phyloP scores from a whole-genome alignment of 1,140 invertebrate species.

The Brachionus rubens region DNA sequence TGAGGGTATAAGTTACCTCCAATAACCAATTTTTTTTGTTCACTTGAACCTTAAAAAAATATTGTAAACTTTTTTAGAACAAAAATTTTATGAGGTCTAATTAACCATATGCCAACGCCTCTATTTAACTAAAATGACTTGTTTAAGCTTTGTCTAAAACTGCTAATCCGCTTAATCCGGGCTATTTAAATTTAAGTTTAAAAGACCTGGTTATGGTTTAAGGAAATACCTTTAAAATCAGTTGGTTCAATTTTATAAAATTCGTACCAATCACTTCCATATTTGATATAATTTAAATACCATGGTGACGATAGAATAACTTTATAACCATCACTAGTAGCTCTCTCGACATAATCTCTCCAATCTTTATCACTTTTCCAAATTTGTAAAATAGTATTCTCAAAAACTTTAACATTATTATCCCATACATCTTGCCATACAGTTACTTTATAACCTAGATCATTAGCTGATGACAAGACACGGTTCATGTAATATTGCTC shows the following conservation, averaged over 20 bases:
- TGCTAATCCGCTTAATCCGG: too few species aligned
- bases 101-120: too few species aligned
- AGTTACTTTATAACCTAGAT: not conserved
- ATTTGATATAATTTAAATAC: conserved; percentile 75
- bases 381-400: conserved; percentile 38
- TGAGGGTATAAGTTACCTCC: conserved; percentile 48
- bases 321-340: conserved; percentile 36
- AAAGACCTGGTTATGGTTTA: not conserved
- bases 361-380: conserved; percentile 35
- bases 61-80: too few species aligned
- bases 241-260: conserved; percentile 50
- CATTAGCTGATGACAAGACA: not conserved
- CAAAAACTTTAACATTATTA: conserved; percentile 29
- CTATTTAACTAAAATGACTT: too few species aligned
- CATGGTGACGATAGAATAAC: conserved; percentile 74
- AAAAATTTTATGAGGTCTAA: too few species aligned
- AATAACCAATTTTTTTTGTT: conserved; percentile 51
- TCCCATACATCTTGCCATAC: conserved; percentile 47
- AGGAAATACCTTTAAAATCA: not conserved
- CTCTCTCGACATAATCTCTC: conserved; percentile 24
- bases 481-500: conserved; percentile 21
- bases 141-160: too few species aligned
- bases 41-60: conserved; percentile 8
- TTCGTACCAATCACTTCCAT: conserved; percentile 63
- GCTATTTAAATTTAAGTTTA: too few species aligned